Evolutionary conservation across 2,888 invertebrate species (phyloP).

Genomic region (Carpatolechia fugitivella): DNA sequence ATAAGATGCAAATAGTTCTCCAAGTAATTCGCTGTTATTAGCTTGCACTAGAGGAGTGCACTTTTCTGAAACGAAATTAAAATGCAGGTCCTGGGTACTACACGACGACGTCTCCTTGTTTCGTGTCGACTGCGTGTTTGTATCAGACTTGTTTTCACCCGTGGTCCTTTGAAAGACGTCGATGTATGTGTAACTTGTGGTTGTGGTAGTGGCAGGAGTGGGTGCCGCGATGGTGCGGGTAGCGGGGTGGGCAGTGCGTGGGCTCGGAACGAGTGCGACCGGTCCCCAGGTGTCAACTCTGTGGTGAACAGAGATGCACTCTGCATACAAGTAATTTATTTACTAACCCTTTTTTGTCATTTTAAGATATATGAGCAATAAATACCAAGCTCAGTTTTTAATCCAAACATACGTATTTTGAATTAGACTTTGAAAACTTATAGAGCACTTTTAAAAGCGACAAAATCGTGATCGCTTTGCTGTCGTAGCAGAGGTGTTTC

Average conservation of each 20-base stretch:
- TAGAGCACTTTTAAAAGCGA: no score
- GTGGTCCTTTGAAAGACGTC: neutral
- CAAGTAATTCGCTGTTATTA: conserved; percentile 59
- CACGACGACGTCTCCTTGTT: neutral
- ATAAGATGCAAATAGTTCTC: conserved; percentile 59
- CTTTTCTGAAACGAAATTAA: conserved; percentile 39
- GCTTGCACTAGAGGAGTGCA: conserved; percentile 45
- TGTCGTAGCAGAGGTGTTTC: no score
- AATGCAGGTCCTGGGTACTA: neutral
- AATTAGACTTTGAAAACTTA: no score
- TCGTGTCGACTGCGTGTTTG: neutral
- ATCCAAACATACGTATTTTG: no score
- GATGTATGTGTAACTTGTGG: neutral
- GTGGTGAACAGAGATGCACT: conserved; percentile 51
- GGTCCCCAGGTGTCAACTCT: conserved; percentile 69
- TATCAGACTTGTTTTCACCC: neutral
- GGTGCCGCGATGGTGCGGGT: conserved; percentile 29
- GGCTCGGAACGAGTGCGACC: conserved; percentile 72
- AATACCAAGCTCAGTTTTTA: no score
- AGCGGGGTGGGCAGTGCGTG: conserved; percentile 56
- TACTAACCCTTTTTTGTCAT: no score
- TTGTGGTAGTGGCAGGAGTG: conserved; percentile 22
- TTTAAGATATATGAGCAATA: no score
- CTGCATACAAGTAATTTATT: conserved; percentile 16
- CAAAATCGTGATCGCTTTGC: no score